Conservation (phyloP, 2,888 invertebrate genomes). For the Rosalia funebris region DNA sequence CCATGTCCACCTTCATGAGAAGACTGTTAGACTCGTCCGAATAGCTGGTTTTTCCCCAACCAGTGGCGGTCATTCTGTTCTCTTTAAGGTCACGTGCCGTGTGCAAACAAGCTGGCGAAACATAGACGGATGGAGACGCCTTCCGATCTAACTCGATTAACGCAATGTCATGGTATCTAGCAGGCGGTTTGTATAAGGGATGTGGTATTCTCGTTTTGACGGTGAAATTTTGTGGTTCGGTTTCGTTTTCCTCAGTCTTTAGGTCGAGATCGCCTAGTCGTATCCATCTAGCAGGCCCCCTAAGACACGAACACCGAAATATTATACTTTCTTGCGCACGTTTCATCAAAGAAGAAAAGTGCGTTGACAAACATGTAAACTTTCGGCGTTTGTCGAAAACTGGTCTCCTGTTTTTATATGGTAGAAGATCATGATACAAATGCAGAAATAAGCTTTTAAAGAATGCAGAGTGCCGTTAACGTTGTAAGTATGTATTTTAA, state of each 20-base stretch:
- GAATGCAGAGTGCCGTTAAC: no score
- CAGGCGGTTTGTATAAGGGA: conserved; percentile 60
- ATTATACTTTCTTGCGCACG: no score
- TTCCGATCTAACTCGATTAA: conserved; percentile 61
- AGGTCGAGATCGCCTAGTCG: conserved; percentile 62
- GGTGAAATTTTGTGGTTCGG: conserved; percentile 54
- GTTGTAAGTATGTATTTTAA: no score
- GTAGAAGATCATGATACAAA: no score
- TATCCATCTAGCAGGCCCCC: conserved; percentile 36
- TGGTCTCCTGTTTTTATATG: no score
- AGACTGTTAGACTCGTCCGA: conserved; percentile 51
- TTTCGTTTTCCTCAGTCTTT: conserved; percentile 40
- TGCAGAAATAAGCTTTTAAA: no score
- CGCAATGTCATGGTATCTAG: conserved; percentile 67
- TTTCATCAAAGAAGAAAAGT: no score
- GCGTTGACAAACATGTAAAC: no score
- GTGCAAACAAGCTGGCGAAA: conserved; percentile 66
- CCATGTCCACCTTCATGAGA: conserved; percentile 48
- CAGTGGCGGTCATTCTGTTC: conserved; percentile 59
- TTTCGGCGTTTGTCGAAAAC: no score
- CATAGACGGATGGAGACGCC: conserved; percentile 58
- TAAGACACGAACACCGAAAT: no score
- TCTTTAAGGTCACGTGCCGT: conserved; percentile 37
- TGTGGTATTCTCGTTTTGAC: conserved; percentile 59
- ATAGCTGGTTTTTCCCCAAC: conserved; percentile 62